Conservation (phyloP, 1,140 invertebrate genomes). For the Battus philenor region DNA sequence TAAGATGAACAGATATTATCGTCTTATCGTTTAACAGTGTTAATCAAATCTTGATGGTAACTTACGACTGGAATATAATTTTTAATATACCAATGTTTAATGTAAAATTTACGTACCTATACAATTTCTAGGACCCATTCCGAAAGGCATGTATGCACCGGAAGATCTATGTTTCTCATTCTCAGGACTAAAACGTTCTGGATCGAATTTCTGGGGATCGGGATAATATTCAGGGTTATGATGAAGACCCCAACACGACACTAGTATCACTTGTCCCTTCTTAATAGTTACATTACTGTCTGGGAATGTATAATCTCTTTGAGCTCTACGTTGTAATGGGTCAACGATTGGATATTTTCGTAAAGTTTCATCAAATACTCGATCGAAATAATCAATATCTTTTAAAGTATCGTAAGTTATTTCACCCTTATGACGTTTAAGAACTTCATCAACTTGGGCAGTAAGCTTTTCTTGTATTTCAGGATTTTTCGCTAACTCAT, state of each 20-base stretch:
- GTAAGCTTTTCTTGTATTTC: conserved; percentile 54
- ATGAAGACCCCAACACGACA: conserved; percentile 28
- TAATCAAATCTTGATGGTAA: too few relatives aligned
- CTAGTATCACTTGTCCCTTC: conserved; percentile 42
- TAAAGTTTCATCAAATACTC: conserved; percentile 70
- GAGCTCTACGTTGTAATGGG: conserved; percentile 42
- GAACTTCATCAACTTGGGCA: conserved; percentile 43
- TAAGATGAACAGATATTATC: too few relatives aligned
- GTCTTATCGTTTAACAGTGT: too few relatives aligned
- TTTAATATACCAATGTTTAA: too few relatives aligned
- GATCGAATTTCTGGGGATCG: conserved; percentile 15
- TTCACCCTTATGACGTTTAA: conserved; percentile 51
- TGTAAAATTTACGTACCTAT: conserved; percentile 18
- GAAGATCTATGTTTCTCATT: conserved; percentile 6
- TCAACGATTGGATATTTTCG: conserved; percentile 77
- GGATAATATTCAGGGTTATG: conserved; percentile 30
- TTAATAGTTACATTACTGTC: conserved; percentile 66
- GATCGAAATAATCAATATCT: conserved; percentile 65
- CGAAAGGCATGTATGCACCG: conserved; percentile 1
- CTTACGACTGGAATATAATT: too few relatives aligned
- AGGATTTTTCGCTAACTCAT: conserved; percentile 46
- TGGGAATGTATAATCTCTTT: conserved; percentile 68
- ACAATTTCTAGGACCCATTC: conserved; percentile 19
- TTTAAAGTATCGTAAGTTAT: conserved; percentile 56
- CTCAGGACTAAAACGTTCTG: conserved; percentile 1